Evolutionary conservation across 2,888 invertebrate genomes (phyloP), one percentile per base, ranked within the genome.

Genomic region (Hydrotaea cyrtoneurina): DNA sequence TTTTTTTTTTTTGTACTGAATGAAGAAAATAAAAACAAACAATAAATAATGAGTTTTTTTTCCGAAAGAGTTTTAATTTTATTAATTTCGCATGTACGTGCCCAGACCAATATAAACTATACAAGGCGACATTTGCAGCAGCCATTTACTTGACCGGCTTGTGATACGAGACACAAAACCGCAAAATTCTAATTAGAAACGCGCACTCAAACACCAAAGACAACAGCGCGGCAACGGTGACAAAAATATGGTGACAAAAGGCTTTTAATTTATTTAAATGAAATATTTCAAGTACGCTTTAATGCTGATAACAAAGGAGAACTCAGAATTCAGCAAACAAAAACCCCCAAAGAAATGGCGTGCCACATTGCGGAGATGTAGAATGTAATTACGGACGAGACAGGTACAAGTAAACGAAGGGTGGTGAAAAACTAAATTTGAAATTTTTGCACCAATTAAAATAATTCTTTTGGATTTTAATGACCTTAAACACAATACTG

Each of bases 131-230:
- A 53, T 31, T 55, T 19, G 17, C 53, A 50, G 66, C 74, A 75
- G 36, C 62, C 74, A 80, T 80, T 84, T 80, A 57, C 71, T 46
- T 71, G 46, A n/a, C 64, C 73, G 64, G 64, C 62, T 10, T 39
- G 23, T 66, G 73, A 46, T 72, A 84, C n/a, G n/a, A 31, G 74
- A 64, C 26, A 76, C 72, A 79, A 66, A 81, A 85, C 81, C 84
- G 73, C 84, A 85, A 85, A n/a, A 81, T 81, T 85, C 59, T 76
- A 85, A 81, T 85, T 85, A 85, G 50, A 66, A 85, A 76, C 39
- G 50, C 62, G 66, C 64, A 75, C 74, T 76, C 73, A 26, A 62
- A 43, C 62, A 50, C 21, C 57, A 78, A 13, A 11, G 46, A 11
- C 46, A 71, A 21, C 53, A 55, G 13, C 36, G 26, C 23, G 23